These are phyloP conservation scores for Saturnia japonica DNA, from an alignment of 2,888 invertebrate species.

Conservation along the genomic window DNA sequence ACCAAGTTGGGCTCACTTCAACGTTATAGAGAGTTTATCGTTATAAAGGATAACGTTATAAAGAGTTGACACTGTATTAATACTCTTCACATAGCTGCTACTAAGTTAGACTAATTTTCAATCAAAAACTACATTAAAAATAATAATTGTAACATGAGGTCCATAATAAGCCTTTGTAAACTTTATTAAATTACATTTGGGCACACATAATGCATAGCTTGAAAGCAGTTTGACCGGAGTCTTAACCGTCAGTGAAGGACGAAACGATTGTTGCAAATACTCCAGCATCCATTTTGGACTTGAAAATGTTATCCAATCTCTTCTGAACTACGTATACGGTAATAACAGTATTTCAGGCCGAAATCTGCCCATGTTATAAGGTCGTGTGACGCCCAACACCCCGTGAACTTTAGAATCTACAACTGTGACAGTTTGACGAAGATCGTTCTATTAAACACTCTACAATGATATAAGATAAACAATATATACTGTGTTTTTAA, in stretches of 20 bases:
- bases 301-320: constrained; percentile 9
- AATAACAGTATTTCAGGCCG: neutral
- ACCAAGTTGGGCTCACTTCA: too few species aligned
- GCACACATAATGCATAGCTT: neutral
- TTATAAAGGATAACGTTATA: too few species aligned
- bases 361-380: constrained; percentile 3
- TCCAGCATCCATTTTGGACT: neutral
- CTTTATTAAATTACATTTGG: neutral
- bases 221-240: neutral
- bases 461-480: neutral
- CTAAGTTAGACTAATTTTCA: too few species aligned
- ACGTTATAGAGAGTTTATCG: too few species aligned
- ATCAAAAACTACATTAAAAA: neutral
- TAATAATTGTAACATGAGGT: neutral
- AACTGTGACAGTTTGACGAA: neutral
- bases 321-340: neutral
- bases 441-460: neutral
- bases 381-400: neutral
- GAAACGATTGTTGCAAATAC: neutral
- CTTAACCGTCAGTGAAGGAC: neutral
- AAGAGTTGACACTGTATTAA: too few species aligned
- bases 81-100: too few species aligned
- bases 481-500: too few species aligned
- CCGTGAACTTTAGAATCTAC: constrained; percentile 1
- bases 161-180: neutral